These are phyloP conservation scores for Megalops atlanticus DNA, from an alignment of 2,113 vertebrate species.

Conservation along the genomic window DNA sequence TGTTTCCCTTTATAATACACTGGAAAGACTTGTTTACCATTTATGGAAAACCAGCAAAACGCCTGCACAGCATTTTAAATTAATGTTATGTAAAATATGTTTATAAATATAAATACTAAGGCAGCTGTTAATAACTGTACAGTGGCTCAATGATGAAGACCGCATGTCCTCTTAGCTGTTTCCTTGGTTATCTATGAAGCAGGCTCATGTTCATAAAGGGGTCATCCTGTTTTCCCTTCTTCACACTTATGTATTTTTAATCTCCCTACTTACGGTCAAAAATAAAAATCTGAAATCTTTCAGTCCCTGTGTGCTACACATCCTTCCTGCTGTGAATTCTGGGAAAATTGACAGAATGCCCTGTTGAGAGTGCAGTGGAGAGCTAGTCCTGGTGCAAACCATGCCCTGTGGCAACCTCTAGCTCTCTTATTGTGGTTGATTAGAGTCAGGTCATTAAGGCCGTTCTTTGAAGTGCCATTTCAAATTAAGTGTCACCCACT, in stretches of 20 bases:
- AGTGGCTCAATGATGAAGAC: constrained; percentile 92
- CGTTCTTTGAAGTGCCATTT: too few relatives aligned
- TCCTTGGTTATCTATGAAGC: constrained; percentile 87
- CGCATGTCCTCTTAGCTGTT: constrained; percentile 80
- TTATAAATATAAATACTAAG: constrained; percentile 52
- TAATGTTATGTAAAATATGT: constrained; percentile 77
- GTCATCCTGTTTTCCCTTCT: constrained; percentile 93
- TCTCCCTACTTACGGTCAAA: constrained; percentile 98
- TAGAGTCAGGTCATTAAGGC: too few relatives aligned
- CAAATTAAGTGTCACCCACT: too few relatives aligned
- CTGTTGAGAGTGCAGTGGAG: too few relatives aligned
- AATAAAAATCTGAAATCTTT: constrained; percentile 98
- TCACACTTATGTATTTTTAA: constrained; percentile 95
- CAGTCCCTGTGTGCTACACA: constrained; percentile 69
- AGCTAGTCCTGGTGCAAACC: too few relatives aligned
- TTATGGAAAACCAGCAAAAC: constrained; percentile 94
- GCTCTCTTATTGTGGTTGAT: too few relatives aligned
- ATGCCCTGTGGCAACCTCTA: too few relatives aligned
- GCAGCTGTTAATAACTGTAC: constrained; percentile 93
- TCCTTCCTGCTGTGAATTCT: not conserved
- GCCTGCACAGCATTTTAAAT: constrained; percentile 93
- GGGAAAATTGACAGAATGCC: too few relatives aligned
- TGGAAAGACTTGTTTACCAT: constrained; percentile 98
- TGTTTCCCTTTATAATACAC: constrained; percentile 90
- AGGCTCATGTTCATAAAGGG: constrained; percentile 92